Base-by-base conservation (phyloP, 2,113 vertebrate species). In the Saimiri boliviensis region DNA sequence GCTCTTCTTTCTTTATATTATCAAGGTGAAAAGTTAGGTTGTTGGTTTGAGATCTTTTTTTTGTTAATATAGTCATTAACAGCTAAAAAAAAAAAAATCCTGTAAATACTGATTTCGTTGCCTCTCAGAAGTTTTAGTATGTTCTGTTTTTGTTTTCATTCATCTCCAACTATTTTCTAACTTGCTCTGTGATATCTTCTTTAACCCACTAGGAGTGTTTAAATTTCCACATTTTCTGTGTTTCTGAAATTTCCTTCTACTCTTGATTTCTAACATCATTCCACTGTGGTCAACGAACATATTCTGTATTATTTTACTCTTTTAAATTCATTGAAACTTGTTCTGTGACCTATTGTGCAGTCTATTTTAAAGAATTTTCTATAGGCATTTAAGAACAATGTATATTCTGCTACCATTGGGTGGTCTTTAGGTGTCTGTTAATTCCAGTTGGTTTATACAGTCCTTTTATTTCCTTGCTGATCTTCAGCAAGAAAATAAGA, bases 121-220 rank as follows among this genome's bases (percentile, higher is more conserved):
- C 37, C 68, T 68, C 5, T 47, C 37, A 6, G 19, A 83, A 40
- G 25, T 76, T 89, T 76, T 30, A 66, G 27, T 54, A 85, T 10
- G 16, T 19, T 54, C 60, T 10, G 10, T 32, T 91, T 76, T 82
- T 86, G 40, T 52, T 92, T 95, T 54, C 42, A 35, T 60, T 92
- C 42, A 45, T 56, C 40, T 40, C 19, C 37, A 71, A 37, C 9
- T 42, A 71, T 86, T 80, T 86, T 79, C 63, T 86, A 52, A 86
- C 58, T 91, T 85, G 25, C 49, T 42, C 49, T 94, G 23, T 23
- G 42, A 89, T 94, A 77, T 90, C 47, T 94, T 85, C 58, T 70
- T 77, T 83, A 79, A 84, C 47, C 56, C 25, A 70, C 4, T 30
- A 7, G 27, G n/a, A 92, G 11, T 37, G 7, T 87, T 6, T 84